These are phyloP conservation scores for Brachyalestes nurse DNA, from an alignment of 2,797 vertebrate species.

Conservation along the genomic window DNA sequence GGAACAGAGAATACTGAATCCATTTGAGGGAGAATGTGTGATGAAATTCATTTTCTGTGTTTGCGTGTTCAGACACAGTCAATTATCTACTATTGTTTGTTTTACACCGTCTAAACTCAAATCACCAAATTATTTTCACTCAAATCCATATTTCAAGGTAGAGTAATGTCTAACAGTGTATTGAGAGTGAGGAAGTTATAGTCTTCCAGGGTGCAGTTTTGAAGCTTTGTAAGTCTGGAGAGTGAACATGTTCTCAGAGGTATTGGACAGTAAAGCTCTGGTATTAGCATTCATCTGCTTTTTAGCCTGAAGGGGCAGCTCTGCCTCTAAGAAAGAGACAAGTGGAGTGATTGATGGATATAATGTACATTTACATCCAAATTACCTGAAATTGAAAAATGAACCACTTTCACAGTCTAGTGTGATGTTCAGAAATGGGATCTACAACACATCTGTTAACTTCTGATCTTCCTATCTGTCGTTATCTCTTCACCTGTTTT, in stretches of 20 bases:
- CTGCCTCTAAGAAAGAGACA: background rate
- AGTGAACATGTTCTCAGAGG: background rate
- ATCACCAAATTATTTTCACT: constrained; percentile 59
- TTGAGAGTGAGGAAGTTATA: background rate
- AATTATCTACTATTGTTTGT: constrained; percentile 64
- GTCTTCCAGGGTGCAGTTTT: background rate
- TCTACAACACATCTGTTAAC: too few relatives aligned
- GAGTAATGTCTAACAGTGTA: background rate
- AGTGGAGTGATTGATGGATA: background rate
- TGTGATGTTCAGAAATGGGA: too few relatives aligned
- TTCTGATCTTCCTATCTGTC: too few relatives aligned
- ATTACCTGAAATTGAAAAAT: background rate
- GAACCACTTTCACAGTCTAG: too few relatives aligned
- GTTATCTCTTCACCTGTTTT: too few relatives aligned
- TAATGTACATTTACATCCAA: constrained; percentile 7
- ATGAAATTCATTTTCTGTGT: constrained; percentile 71
- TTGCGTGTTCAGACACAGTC: constrained; percentile 25
- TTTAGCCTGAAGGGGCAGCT: background rate
- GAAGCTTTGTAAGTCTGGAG: constrained; percentile 4
- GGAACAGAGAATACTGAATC: constrained; percentile 73
- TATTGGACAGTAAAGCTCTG: background rate
- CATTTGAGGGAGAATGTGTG: constrained; percentile 72
- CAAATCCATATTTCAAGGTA: constrained; percentile 39
- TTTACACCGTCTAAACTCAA: constrained; percentile 56
- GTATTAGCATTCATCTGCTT: background rate